These are phyloP conservation scores for Xanthorhoe designata DNA, from an alignment of 2,888 invertebrate species.

Conservation along the genomic window DNA sequence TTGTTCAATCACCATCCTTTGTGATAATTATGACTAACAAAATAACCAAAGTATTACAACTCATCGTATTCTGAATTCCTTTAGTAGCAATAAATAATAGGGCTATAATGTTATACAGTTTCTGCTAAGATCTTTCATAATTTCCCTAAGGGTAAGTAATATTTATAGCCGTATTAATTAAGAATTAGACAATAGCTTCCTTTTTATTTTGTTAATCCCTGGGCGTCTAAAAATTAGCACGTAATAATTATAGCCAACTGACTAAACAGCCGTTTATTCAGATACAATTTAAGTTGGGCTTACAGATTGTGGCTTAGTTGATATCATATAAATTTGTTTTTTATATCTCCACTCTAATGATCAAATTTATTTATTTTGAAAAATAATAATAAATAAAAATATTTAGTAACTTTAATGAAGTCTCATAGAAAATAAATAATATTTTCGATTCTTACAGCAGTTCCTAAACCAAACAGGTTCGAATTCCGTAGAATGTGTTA, in stretches of 20 bases:
- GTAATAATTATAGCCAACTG: neutral
- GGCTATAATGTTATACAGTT: slow-evolving; percentile 14
- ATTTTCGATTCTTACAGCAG: no score
- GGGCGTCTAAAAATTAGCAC: neutral
- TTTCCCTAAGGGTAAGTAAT: slow-evolving; percentile 31
- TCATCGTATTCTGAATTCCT: neutral
- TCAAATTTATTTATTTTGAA: no score
- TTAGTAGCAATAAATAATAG: slow-evolving; percentile 26
- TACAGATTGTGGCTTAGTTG: neutral
- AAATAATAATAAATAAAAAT: no score
- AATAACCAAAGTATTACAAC: no score
- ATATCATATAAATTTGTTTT: no score
- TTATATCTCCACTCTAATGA: no score
- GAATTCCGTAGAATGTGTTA: no score
- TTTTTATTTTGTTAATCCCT: slow-evolving; percentile 8
- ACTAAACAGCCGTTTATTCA: neutral
- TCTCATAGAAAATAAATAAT: no score
- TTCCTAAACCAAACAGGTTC: no score
- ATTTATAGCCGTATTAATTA: slow-evolving; percentile 30
- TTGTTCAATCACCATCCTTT: no score
- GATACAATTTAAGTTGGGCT: neutral
- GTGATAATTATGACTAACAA: no score
- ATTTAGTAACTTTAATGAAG: no score
- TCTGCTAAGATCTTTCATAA: slow-evolving; percentile 23
- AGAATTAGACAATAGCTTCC: slow-evolving; percentile 11